phyloP scores from a whole-genome alignment of 2,888 invertebrate species.

The Lepidocyrtinus sp. region DNA sequence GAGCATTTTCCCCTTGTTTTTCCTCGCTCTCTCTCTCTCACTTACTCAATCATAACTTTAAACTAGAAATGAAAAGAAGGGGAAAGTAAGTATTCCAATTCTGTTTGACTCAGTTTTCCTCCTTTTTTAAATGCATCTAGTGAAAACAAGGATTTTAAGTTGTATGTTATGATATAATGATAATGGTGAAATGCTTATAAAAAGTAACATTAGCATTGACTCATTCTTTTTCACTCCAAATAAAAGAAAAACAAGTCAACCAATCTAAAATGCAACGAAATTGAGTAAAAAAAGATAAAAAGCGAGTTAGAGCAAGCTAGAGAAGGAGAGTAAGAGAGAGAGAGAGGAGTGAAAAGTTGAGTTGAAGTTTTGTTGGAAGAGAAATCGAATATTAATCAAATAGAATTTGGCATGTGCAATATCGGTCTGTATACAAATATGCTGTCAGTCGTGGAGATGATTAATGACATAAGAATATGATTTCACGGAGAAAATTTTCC shows the following conservation, averaged over 20 bases:
- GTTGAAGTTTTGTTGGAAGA: conserved; percentile 65
- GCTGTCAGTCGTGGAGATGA: conserved; percentile 70
- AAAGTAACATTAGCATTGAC: conserved; percentile 50
- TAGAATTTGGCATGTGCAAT: conserved; percentile 71
- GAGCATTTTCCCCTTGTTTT: conserved; percentile 50
- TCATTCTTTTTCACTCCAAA: conserved; percentile 42
- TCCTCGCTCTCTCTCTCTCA: conserved; percentile 21
- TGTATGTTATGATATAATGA: conserved; percentile 49
- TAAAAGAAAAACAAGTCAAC: conserved; percentile 50
- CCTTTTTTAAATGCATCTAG: conserved; percentile 39
- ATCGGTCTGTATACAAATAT: conserved; percentile 71
- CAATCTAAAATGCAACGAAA: conserved; percentile 48
- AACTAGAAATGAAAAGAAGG: conserved; percentile 35
- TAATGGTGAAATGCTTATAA: conserved; percentile 45
- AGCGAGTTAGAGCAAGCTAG: conserved; percentile 24
- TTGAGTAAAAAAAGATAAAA: conserved; percentile 38
- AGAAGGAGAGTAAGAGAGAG: conserved; percentile 35
- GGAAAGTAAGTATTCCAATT: conserved; percentile 51
- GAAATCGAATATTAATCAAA: conserved; percentile 71
- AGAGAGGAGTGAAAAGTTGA: conserved; percentile 64
- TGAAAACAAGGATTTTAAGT: conserved; percentile 48
- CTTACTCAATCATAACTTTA: conserved; percentile 43
- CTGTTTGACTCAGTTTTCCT: conserved; percentile 20
- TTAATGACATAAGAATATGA: conserved; percentile 71
- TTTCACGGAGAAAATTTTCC: conserved; percentile 69